Evolutionary conservation across 2,113 vertebrate genomes (phyloP), one percentile per base, ranked within the genome.

Genomic region (Pogona vitticeps): DNA sequence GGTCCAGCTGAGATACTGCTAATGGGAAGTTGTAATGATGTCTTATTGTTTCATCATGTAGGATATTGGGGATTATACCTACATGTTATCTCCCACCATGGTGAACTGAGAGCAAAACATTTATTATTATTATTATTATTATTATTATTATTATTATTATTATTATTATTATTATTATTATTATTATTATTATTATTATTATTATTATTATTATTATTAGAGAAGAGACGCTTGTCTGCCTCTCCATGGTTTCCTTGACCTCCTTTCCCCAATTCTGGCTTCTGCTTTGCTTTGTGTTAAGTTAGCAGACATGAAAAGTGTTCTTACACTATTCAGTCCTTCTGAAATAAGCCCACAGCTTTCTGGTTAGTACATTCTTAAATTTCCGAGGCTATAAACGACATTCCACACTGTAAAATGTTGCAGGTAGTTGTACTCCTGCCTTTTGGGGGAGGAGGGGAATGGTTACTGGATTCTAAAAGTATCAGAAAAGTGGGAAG

Each of bases 381-480:
- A 88, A 83, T 94, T 95, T 94, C 59, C 81, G 88, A 92, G 88
- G 91, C 92, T 86, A 93, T 95, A 96, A 96, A 94, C 5, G 6
- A 90, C 91, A 93, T 93, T 94, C 91, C 91, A 90, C 88, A 85
- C 82, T 86, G 88, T 95, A 94, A 95, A 96, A 95, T 95, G 94
- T 96, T 96, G 93, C 94, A 96, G 91, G 95, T 95, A 96, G 90
- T 90, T 95, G 95, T 93, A 94, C 82, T 92, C 95, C 95, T 95
- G 91, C 94, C 93, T 83, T 87, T 94, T 89, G 87, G 93, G 91
- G 84, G 80, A 42, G n/a, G n/a, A n/a, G n/a, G n/a, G n/a, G n/a
- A n/a, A 89, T 84, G 91, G 90, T 92, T 93, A 84, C 91, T 90
- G 63, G 86, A 89, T 40, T 89, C 78, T 65, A 81, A 68, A 86